Percentiles rank a stretch among this genome's conserved stretches.
phyloP scores from a whole-genome alignment of 2,797 vertebrate genomes.

The Acrossocheilus wenchowensis region DNA sequence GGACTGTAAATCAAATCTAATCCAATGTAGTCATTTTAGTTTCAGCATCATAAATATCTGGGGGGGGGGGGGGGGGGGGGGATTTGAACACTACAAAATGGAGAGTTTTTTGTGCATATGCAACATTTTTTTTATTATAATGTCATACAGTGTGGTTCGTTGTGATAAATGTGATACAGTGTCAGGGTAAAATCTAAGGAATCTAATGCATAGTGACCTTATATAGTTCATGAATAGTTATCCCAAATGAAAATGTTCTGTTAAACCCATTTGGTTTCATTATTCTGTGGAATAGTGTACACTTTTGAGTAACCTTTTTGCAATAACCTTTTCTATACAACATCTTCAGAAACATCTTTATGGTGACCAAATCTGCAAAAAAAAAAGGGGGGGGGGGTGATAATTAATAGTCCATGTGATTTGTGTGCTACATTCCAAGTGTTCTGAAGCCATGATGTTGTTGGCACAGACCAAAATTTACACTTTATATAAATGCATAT shows the following conservation, averaged over 20 bases:
- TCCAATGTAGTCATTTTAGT: neutral
- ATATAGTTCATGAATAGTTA: neutral
- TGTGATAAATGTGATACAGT: neutral
- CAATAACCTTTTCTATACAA: neutral
- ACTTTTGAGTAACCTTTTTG: neutral
- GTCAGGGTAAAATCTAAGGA: neutral
- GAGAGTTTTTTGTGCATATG: neutral
- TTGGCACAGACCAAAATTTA: too few relatives aligned
- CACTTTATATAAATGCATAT: neutral
- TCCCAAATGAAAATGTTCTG: neutral
- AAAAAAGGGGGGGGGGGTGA: neutral
- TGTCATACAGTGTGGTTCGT: neutral
- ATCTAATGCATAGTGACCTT: neutral
- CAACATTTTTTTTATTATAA: neutral
- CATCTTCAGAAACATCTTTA: neutral
- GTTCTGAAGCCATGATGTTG: neutral
- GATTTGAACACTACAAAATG: neutral
- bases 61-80: neutral
- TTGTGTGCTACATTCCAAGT: neutral
- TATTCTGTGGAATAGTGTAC: neutral
- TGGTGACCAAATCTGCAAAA: neutral
- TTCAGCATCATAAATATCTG: neutral
- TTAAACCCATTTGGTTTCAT: neutral
- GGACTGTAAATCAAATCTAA: neutral
- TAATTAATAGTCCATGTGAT: neutral